Percentiles rank a stretch among this genome's conserved stretches.
These are phyloP conservation scores for Chelmon rostratus DNA, from an alignment of 2,797 vertebrate genomes.

Conservation along the genomic window DNA sequence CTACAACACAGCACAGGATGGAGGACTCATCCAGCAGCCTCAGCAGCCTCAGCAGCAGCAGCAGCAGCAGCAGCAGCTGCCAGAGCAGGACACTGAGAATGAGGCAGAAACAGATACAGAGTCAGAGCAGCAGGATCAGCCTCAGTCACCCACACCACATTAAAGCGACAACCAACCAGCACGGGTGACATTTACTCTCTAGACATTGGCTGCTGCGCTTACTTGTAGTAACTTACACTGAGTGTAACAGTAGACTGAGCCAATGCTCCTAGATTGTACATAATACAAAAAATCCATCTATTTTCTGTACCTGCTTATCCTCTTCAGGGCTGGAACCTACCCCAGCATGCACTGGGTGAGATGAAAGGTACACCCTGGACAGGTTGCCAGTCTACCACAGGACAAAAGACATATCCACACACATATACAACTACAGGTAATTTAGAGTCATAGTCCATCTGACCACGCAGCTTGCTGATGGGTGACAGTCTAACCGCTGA, in stretches of 20 bases:
- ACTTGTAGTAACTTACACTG: background rate
- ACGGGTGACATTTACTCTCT: background rate
- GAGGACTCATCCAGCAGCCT: conserved; percentile 80
- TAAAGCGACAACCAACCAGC: conserved; percentile 3
- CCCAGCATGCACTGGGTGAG: conserved; percentile 31
- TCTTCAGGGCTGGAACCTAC: conserved; percentile 5
- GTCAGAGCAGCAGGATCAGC: conserved; percentile 54
- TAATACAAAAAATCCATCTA: background rate
- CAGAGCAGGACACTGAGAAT: conserved; percentile 35
- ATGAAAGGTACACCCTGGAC: background rate
- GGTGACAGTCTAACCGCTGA: background rate
- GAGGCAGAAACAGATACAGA: conserved; percentile 59
- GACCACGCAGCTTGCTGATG: background rate
- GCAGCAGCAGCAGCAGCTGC: conserved; percentile 40
- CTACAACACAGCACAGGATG: conserved; percentile 94
- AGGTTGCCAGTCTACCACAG: background rate
- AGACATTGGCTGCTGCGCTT: conserved; percentile 5
- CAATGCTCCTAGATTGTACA: conserved; percentile 22
- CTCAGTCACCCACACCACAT: conserved; percentile 15
- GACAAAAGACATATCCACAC: background rate
- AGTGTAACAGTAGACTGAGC: conserved; percentile 20
- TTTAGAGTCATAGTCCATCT: background rate
- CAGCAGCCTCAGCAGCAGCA: conserved; percentile 42
- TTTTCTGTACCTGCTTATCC: conserved; percentile 2
- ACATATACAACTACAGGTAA: background rate